phyloP scores from a whole-genome alignment of 1,140 invertebrate genomes.

The Lanistes nyassanus region DNA sequence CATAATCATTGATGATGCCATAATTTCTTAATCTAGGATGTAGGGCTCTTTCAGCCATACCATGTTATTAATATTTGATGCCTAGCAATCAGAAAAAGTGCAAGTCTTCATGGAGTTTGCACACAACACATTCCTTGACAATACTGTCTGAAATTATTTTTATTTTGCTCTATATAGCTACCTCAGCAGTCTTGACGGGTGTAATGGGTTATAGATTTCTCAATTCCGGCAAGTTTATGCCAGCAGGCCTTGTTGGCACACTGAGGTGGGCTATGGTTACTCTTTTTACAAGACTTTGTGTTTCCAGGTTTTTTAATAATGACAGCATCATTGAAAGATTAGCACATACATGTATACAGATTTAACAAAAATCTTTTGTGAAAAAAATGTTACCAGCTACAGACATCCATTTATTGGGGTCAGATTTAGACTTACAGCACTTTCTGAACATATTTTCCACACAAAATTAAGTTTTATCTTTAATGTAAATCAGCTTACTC shows the following conservation, averaged over 20 bases:
- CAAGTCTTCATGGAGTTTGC: too few species aligned
- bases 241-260: constrained; percentile 83
- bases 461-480: neutral
- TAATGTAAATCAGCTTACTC: neutral
- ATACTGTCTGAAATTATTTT: constrained; percentile 18
- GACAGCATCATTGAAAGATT: too few species aligned
- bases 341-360: too few species aligned
- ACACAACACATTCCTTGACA: neutral
- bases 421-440: too few species aligned
- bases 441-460: too few species aligned
- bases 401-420: too few species aligned
- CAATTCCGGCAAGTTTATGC: constrained; percentile 93
- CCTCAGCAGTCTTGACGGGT: constrained; percentile 79
- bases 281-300: neutral
- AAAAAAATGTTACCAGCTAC: neutral
- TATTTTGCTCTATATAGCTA: constrained; percentile 65
- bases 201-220: constrained; percentile 91
- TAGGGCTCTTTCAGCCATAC: too few species aligned
- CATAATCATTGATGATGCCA: too few species aligned
- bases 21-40: too few species aligned
- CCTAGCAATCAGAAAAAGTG: too few species aligned
- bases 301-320: neutral
- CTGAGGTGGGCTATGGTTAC: constrained; percentile 60
- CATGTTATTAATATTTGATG: too few species aligned
- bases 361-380: neutral